Conservation (phyloP, 2,113 vertebrate species). For the Syngnathus floridae region DNA sequence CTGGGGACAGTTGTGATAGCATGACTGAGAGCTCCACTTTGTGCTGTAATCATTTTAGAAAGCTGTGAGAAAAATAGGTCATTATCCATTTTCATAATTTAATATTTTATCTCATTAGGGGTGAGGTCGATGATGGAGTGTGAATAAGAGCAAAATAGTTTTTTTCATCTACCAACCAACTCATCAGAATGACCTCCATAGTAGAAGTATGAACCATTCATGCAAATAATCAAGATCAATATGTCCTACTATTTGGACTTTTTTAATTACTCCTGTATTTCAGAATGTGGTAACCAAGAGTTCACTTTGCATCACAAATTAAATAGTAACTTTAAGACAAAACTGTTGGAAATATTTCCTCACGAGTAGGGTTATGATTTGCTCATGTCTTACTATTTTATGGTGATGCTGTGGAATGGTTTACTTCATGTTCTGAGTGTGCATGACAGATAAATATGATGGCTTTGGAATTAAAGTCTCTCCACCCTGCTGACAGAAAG, state of each 20-base stretch:
- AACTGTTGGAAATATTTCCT: not conserved
- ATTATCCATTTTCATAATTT: not conserved
- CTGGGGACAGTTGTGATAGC: not conserved
- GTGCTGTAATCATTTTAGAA: not conserved
- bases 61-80: not conserved
- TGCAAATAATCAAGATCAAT: not conserved
- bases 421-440: not conserved
- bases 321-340: not conserved
- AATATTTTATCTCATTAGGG: not conserved
- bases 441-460: slow-evolving; percentile 16
- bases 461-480: slow-evolving; percentile 44
- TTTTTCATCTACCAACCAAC: not conserved
- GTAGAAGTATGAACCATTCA: not conserved
- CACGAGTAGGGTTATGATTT: not conserved
- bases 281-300: not conserved
- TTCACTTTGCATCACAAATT: not conserved
- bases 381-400: not conserved
- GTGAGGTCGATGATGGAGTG: not conserved
- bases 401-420: not conserved
- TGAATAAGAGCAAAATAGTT: not conserved
- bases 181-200: not conserved
- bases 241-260: not conserved
- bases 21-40: not conserved
- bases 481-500: slow-evolving; percentile 78
- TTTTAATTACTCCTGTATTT: not conserved